Evolutionary conservation across 2,888 invertebrate genomes (phyloP), one percentile per base, ranked within the genome.

Genomic region (Tachystola acroxantha): DNA sequence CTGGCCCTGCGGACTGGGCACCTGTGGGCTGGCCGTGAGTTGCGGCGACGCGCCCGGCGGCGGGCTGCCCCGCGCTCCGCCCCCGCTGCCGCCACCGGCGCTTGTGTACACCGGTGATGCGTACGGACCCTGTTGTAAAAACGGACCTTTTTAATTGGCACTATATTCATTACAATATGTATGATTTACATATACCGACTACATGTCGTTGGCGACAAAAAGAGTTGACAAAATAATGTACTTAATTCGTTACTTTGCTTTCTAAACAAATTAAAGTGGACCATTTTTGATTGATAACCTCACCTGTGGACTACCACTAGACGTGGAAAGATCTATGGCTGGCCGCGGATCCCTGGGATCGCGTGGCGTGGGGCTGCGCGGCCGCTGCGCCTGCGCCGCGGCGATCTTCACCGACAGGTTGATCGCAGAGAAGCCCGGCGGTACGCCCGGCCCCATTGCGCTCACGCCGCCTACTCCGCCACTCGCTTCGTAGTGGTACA

Each of bases 1-100:
- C 79, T 96, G 95, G 60, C 95, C 95, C 88, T 95, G 95, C 46
- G 95, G 95, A 88, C 95, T 95, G 66, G 95, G 95, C 82, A 95
- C 95, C 89, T 95, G 94, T 50, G 95, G 95, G 86, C 95, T 95
- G 66, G 94, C 93, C 52, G 94, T 92, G 57, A 93, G 90, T 65
- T 88, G 88, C 48, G 95, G 95, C 80, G 94, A 95, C 49, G 94
- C 93, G 53, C 94, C 94, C 42, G 94, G 94, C 77, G 93, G 94
- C 50, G 95, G 95, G 77, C 94, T 94, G 57, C 93, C 93, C 48
- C 92, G 90, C 40, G 91, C 91, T 48, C 92, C 89, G 66, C 91
- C 91, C 54, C 90, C 91, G 58, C 88, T 86, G 49, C 91, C 91
- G 66, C 92, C 92, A 63, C 92, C 92, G 45, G 93, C 93, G 56